Evolutionary conservation across 1,140 invertebrate species (phyloP), one percentile per base, ranked within the genome.

Genomic region (Lamellibrachia luymesi): DNA sequence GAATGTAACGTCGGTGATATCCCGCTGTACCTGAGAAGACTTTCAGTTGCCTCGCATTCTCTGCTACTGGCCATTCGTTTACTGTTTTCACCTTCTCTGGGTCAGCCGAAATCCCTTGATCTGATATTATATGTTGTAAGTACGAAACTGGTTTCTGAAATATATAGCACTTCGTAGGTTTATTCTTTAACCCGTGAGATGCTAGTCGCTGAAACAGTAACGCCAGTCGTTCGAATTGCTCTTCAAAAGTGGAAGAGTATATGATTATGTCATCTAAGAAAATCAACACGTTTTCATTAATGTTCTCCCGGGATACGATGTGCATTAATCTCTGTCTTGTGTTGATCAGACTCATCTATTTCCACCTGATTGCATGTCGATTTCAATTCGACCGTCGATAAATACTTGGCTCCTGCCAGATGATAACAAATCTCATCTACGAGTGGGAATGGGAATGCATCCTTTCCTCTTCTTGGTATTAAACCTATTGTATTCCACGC

Each of bases 281-380:
- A 80, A 80, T 10, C 4, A 80, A 22, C 13, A 6, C 64, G 2
- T 80, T 80, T 10, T 80, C 64, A 80, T 80, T 80, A 8, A 80
- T 80, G 10, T 80, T 91, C 25, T 93, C 94, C 50, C 27, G 8
- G 52, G 95, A 92, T 1, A 96, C 92, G 38, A 92, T 94, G 13
- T 94, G 90, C 94, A 96, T 95, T 51, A 95, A 93, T 93, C 95
- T 91, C 90, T 94, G 96, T 97, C 92, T 96, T 96, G 51, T 95
- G 89, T 22, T 93, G 95, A 92, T 95, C n/a, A n/a, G n/a, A n/a
- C 95, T 93, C 17, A 6, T 95, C 92, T n/a, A 97, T 93, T 51
- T 92, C 92, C 5, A 97, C 94, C 93, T 97, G 96, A 95, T 96
- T 96, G 91, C 94, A 96, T 8, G 95, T 95, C 5, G 38, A 89